phyloP scores from a whole-genome alignment of 2,113 vertebrate genomes.

The cattle (Bos taurus) region DNA sequence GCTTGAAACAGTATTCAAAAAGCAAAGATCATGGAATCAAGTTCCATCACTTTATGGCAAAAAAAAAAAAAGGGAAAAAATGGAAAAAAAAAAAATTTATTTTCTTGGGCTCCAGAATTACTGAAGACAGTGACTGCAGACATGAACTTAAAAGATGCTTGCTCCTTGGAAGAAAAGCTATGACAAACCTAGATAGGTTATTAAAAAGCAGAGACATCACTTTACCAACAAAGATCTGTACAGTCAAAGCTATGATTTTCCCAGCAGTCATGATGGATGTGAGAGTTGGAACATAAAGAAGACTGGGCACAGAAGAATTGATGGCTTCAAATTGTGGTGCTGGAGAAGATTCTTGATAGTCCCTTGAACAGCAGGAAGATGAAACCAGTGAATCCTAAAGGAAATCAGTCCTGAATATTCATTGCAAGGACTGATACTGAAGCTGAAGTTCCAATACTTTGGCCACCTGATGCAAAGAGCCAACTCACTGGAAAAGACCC shows the following conservation, averaged over 20 bases:
- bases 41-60: neutral
- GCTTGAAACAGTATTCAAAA: neutral
- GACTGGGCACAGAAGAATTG: neutral
- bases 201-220: neutral
- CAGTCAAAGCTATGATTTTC: neutral
- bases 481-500: neutral
- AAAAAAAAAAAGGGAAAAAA: rapidly evolving
- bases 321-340: neutral
- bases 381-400: neutral
- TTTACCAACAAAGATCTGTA: neutral
- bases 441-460: neutral
- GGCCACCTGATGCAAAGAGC: neutral
- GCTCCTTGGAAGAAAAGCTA: neutral
- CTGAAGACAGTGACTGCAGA: neutral
- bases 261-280: neutral
- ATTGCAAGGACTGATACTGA: neutral
- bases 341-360: neutral
- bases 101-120: neutral
- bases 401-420: neutral
- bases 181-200: neutral
- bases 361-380: neutral
- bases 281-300: neutral
- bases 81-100: neutral
- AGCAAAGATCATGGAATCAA: neutral
- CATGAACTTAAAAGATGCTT: neutral